phyloP scores from a whole-genome alignment of 2,888 invertebrate species.

The Pegoplata infirma region DNA sequence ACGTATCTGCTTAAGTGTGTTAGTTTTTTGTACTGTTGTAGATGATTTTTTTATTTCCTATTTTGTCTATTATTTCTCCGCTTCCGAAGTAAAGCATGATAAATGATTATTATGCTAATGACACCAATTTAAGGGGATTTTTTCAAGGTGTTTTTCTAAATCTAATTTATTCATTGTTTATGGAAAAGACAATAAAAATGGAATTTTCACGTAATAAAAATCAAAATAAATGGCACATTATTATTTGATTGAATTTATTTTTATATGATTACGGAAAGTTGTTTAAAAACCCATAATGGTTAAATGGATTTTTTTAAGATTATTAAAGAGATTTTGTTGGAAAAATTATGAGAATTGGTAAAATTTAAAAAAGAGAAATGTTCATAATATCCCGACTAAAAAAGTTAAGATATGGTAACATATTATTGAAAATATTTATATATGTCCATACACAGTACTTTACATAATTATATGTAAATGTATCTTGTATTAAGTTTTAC shows the following conservation, averaged over 20 bases:
- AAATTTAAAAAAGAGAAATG: too few relatives aligned
- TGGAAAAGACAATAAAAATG: slow-evolving; percentile 43
- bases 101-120: slow-evolving; percentile 59
- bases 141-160: neutral
- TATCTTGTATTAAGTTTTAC: too few relatives aligned
- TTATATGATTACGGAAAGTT: neutral
- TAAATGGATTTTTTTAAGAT: neutral
- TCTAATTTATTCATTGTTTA: slow-evolving; percentile 55
- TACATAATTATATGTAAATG: too few relatives aligned
- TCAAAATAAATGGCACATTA: slow-evolving; percentile 44
- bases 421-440: too few relatives aligned
- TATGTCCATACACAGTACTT: too few relatives aligned
- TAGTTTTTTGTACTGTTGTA: neutral
- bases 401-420: too few relatives aligned
- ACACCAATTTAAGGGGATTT: slow-evolving; percentile 35
- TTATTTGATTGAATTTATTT: slow-evolving; percentile 28
- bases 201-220: slow-evolving; percentile 37
- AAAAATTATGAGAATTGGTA: too few relatives aligned
- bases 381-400: too few relatives aligned
- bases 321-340: too few relatives aligned
- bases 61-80: slow-evolving; percentile 9
- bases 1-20: neutral
- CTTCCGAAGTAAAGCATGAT: neutral
- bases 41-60: slow-evolving; percentile 1
- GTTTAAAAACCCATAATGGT: neutral